Evolutionary conservation across 2,113 vertebrate genomes (phyloP).

Genomic region (Trogon surrucura): DNA sequence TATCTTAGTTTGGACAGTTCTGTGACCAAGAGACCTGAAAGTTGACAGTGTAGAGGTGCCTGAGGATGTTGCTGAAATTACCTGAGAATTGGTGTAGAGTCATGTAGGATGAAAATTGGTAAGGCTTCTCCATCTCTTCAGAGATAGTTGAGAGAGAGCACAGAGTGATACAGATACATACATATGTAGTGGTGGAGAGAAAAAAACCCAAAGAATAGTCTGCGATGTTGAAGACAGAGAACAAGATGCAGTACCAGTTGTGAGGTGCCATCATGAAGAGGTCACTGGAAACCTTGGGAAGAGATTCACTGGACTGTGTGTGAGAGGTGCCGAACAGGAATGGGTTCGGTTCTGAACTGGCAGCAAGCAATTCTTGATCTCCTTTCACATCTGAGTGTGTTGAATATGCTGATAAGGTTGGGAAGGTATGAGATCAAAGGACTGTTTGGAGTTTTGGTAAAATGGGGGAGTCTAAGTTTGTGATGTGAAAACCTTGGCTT

Average conservation of each 20-base stretch:
- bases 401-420: background rate
- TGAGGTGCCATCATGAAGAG: background rate
- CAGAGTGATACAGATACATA: background rate
- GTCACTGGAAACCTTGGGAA: background rate
- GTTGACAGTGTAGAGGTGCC: background rate
- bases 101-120: background rate
- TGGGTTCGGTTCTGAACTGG: background rate
- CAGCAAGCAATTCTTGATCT: background rate
- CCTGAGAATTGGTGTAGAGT: background rate
- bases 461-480: background rate
- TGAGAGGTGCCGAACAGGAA: background rate
- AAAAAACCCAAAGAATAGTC: background rate
- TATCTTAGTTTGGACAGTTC: background rate
- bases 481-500: background rate
- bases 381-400: background rate
- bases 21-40: background rate
- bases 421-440: background rate
- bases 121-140: background rate
- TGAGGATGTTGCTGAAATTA: background rate
- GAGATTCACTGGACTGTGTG: background rate
- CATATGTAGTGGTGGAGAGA: background rate
- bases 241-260: background rate
- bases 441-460: background rate
- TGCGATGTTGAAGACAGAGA: background rate
- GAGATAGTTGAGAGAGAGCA: background rate